Evolutionary conservation across 2,888 invertebrate species (phyloP), one percentile per base, ranked within the genome.

Genomic region (Pristionchus japonicus): DNA sequence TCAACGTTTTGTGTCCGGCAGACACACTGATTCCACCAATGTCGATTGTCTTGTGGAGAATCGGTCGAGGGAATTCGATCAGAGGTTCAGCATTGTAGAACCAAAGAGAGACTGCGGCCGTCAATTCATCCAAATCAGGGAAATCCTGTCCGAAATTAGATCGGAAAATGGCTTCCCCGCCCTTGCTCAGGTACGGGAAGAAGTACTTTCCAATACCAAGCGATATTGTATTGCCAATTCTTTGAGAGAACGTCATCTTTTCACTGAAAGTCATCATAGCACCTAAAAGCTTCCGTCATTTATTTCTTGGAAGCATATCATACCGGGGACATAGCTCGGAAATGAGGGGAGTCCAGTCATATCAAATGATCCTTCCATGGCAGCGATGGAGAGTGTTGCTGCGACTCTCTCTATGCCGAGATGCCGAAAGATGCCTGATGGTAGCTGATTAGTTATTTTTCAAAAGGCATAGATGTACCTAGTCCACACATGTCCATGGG

Each of bases 21-120:
- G 87, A 74, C n/a, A 82, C 88, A 15, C 34, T 43, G 27, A 82
- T 88, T 40, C 88, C 88, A 3, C 88, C 88, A 17, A 87, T 80
- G 31, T 87, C 87, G 61, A 87, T 57, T 1, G 61, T 27, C 31
- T 80, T 87, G 27, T 88, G 82, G 0, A 64, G 0, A 3, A 23
- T 88, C 1, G 67, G 61, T 3, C 82, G 57, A 27, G 88, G 88
- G 40, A 88, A 88, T 31, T 87, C 87, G 20, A 77, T 77, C 34
- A 87, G 77, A 15, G 87, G 87, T 3, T 87, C 87, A 2, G 77
- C 27, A 37, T 87, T 87, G 49, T 77, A 3, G 57, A 87, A 87
- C n/a, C n/a, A 37, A 1, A 87, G 40, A 4, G 87, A 87, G 1
- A 40, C 34, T 1, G 6, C 23, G n/a, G 23, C 31, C 11, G 23